Conservation (phyloP, 2,888 invertebrate genomes). For the Caenorhabditis uteleia region DNA sequence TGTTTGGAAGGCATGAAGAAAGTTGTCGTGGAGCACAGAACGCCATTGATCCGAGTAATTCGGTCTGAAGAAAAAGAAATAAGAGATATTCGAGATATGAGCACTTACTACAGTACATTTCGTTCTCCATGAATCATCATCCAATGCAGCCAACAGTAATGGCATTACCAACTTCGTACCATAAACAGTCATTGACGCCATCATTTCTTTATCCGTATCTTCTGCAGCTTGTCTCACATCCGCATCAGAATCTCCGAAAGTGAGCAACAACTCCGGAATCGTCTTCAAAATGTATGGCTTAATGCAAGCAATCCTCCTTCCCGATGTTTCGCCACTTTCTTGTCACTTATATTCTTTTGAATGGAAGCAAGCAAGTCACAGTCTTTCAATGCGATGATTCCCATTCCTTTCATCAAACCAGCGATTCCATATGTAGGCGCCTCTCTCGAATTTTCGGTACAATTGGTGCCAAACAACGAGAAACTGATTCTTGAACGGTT, state of each 20-base stretch:
- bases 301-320: slow-evolving; percentile 92
- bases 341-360: slow-evolving; percentile 84
- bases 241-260: slow-evolving; percentile 93
- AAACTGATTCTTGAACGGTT: slow-evolving; percentile 95
- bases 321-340: slow-evolving; percentile 90
- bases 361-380: slow-evolving; percentile 91
- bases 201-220: slow-evolving; percentile 76
- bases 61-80: too few relatives aligned
- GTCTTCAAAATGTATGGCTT: slow-evolving; percentile 95
- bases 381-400: slow-evolving; percentile 85
- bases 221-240: slow-evolving; percentile 90
- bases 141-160: slow-evolving; percentile 85
- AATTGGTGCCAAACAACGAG: slow-evolving; percentile 90
- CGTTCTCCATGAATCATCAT: slow-evolving; percentile 98
- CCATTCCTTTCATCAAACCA: slow-evolving; percentile 91
- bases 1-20: slow-evolving; percentile 94
- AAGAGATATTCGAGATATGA: too few relatives aligned
- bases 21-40: slow-evolving; percentile 98
- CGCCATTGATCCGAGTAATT: slow-evolving; percentile 83
- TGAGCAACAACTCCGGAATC: slow-evolving; percentile 88
- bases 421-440: slow-evolving; percentile 89
- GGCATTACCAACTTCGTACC: slow-evolving; percentile 97
- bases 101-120: slow-evolving; percentile 77
- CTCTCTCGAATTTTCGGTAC: slow-evolving; percentile 90
- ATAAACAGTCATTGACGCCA: slow-evolving; percentile 89